These are phyloP conservation scores for Hypolimnas misippus DNA, from an alignment of 2,888 invertebrate species.

Conservation along the genomic window DNA sequence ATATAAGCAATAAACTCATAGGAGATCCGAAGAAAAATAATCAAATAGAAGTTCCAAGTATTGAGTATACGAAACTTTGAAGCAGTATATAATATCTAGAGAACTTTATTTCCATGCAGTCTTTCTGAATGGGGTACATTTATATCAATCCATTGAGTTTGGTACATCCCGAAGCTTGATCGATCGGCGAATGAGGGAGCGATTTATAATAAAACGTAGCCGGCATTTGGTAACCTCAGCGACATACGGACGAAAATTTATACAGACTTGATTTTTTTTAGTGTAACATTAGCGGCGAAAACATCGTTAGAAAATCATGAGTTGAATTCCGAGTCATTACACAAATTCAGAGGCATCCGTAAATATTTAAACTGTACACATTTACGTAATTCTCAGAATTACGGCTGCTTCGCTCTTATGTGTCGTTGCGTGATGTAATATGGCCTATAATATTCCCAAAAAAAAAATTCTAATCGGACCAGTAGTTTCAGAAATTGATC, in stretches of 20 bases:
- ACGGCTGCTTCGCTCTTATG: too few relatives aligned
- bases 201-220: constrained; percentile 63
- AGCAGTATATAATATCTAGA: constrained; percentile 18
- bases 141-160: constrained; percentile 66
- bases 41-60: constrained; percentile 13
- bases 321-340: too few relatives aligned
- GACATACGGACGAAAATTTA: constrained; percentile 35
- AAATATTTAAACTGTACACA: too few relatives aligned
- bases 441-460: too few relatives aligned
- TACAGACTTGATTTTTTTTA: too few relatives aligned
- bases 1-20: neutral
- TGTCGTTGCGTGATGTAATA: too few relatives aligned
- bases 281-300: too few relatives aligned
- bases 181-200: constrained; percentile 60
- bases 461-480: too few relatives aligned
- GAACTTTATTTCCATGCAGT: constrained; percentile 42
- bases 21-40: constrained; percentile 12
- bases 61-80: constrained; percentile 1
- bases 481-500: too few relatives aligned
- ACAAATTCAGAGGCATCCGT: too few relatives aligned
- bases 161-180: constrained; percentile 58
- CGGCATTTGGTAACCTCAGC: constrained; percentile 43
- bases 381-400: too few relatives aligned
- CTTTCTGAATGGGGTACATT: constrained; percentile 54
- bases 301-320: too few relatives aligned